Conservation (phyloP, 2,888 invertebrate genomes). For the Gnatocerus cornutus region DNA sequence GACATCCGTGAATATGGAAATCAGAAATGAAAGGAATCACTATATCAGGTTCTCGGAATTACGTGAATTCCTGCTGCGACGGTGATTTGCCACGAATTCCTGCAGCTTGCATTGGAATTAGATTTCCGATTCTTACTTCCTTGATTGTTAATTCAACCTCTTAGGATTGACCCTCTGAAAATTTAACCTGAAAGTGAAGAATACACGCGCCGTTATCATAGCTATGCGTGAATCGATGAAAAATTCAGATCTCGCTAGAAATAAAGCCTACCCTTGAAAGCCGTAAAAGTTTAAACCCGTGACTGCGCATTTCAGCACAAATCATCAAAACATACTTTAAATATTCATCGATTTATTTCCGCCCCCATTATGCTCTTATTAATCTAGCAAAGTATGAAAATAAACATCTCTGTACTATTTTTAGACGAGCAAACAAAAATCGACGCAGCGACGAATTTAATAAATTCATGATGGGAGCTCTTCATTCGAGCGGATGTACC, state of each 20-base stretch:
- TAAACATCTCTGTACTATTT: constrained; percentile 29
- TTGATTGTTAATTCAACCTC: too few relatives aligned
- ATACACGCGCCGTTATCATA: constrained; percentile 14
- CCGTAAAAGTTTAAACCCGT: constrained; percentile 36
- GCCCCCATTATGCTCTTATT: constrained; percentile 35
- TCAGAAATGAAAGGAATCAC: not conserved
- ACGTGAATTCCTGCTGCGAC: not conserved
- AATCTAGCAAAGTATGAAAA: constrained; percentile 28
- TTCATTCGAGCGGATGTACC: not conserved
- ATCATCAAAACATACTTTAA: constrained; percentile 37
- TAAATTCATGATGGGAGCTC: constrained; percentile 14
- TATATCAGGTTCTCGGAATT: not conserved
- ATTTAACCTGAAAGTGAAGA: constrained; percentile 14
- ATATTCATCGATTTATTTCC: constrained; percentile 40
- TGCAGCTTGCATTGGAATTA: not conserved
- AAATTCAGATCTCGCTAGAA: constrained; percentile 24
- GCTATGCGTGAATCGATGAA: constrained; percentile 32
- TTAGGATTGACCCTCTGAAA: constrained; percentile 8
- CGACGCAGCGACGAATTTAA: constrained; percentile 10
- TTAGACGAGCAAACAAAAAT: constrained; percentile 6
- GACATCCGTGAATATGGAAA: not conserved
- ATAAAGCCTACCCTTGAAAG: constrained; percentile 34
- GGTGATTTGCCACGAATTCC: not conserved
- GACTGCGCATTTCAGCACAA: constrained; percentile 32
- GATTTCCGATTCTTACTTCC: not conserved